Conservation (phyloP, 2,888 invertebrate species). For the Morinoia aosen region DNA sequence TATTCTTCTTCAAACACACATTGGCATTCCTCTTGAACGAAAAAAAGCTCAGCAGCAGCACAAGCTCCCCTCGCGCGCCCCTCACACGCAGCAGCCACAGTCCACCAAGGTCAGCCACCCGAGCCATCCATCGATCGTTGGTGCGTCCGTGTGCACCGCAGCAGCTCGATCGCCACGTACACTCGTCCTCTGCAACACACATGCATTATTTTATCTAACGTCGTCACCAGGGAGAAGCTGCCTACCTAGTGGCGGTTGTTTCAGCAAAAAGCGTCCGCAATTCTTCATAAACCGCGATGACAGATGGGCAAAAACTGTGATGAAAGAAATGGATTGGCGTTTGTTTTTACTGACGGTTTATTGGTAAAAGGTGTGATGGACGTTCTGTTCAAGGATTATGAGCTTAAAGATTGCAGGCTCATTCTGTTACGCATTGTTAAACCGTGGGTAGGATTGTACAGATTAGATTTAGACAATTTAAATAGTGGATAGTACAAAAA, state of each 20-base stretch:
- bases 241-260: neutral
- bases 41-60: neutral
- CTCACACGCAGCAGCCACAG: neutral
- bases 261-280: neutral
- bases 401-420: neutral
- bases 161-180: neutral
- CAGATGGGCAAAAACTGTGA: neutral
- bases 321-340: too few species aligned
- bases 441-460: too few species aligned
- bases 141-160: neutral
- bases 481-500: too few species aligned
- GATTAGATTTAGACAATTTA: too few species aligned
- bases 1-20: neutral
- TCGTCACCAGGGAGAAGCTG: neutral
- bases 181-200: neutral
- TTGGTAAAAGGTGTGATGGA: neutral
- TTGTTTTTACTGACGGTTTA: neutral
- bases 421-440: too few species aligned
- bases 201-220: conserved; percentile 2
- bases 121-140: neutral
- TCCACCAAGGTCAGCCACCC: conserved; percentile 13
- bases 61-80: neutral
- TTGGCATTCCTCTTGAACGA: neutral
- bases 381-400: neutral
- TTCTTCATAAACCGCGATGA: neutral